phyloP scores from a whole-genome alignment of 2,888 invertebrate species.

The Pantelozetes paolii region DNA sequence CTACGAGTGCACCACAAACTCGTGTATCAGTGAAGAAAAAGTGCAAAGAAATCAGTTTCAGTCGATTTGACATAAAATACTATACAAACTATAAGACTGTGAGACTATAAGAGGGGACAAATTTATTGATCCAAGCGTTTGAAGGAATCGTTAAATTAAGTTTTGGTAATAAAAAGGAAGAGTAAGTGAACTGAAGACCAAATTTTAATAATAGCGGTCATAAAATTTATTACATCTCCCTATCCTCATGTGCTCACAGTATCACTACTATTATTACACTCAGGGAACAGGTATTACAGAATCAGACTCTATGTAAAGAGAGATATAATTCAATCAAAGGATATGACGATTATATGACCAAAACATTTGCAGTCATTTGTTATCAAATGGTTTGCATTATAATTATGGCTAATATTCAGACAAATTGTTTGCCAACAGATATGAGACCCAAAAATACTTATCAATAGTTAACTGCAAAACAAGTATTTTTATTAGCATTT shows the following conservation, averaged over 20 bases:
- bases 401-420: background rate
- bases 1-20: background rate
- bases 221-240: slow-evolving; percentile 18
- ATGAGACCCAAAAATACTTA: background rate
- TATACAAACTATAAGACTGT: background rate
- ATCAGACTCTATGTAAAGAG: background rate
- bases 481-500: background rate
- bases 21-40: background rate
- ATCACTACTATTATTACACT: background rate
- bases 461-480: background rate
- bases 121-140: background rate
- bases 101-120: too few relatives aligned
- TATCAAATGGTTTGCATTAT: background rate
- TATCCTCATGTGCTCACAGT: background rate
- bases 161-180: background rate
- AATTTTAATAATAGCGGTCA: slow-evolving; percentile 30
- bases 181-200: slow-evolving; percentile 10
- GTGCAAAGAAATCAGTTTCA: slow-evolving; percentile 12
- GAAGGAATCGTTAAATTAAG: slow-evolving; percentile 7
- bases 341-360: background rate
- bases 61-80: slow-evolving; percentile 19
- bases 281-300: background rate
- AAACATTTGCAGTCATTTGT: background rate
- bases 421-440: background rate
- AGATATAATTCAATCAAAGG: background rate